phyloP scores from a whole-genome alignment of 64 coral and sea anemone genomes.

The Pachyseris speciosa region DNA sequence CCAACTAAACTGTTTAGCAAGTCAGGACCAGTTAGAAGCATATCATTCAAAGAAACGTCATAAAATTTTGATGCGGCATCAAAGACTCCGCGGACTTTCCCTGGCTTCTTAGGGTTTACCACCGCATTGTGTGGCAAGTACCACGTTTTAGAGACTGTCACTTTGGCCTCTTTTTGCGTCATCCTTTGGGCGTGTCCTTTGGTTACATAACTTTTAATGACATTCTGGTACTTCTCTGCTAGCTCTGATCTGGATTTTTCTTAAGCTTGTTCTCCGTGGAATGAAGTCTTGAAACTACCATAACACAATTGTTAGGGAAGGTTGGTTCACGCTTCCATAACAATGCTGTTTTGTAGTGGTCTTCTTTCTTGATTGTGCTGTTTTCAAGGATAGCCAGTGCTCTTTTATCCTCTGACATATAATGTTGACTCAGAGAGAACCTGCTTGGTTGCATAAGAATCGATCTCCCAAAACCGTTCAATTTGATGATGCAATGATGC shows the following conservation, averaged over 20 bases:
- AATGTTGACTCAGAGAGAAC: not conserved
- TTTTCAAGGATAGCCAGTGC: conserved; percentile 11
- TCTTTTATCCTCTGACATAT: conserved; percentile 43
- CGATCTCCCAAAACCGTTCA: conserved; percentile 41
- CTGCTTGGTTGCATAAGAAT: conserved; percentile 13
- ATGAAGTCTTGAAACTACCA: conserved; percentile 32
- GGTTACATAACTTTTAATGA: conserved; percentile 7
- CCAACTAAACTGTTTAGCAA: conserved; percentile 31
- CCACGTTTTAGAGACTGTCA: conserved; percentile 6
- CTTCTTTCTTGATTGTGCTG: conserved; percentile 41
- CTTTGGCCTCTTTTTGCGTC: not conserved
- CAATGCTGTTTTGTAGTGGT: too few relatives aligned
- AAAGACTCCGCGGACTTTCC: conserved; percentile 63
- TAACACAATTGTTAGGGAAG: conserved; percentile 48
- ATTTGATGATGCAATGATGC: not conserved
- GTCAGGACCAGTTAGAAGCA: conserved; percentile 31
- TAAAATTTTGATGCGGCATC: conserved; percentile 47
- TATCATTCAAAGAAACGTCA: conserved; percentile 9
- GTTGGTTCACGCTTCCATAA: not conserved
- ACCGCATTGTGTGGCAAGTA: conserved; percentile 61
- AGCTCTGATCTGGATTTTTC: too few relatives aligned
- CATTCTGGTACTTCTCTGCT: conserved; percentile 27
- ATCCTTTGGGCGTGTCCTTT: conserved; percentile 37
- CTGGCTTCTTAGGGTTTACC: conserved; percentile 54
- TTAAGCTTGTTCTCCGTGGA: not conserved